Conservation (phyloP, 2,888 invertebrate genomes). For the Deilephila elpenor region DNA sequence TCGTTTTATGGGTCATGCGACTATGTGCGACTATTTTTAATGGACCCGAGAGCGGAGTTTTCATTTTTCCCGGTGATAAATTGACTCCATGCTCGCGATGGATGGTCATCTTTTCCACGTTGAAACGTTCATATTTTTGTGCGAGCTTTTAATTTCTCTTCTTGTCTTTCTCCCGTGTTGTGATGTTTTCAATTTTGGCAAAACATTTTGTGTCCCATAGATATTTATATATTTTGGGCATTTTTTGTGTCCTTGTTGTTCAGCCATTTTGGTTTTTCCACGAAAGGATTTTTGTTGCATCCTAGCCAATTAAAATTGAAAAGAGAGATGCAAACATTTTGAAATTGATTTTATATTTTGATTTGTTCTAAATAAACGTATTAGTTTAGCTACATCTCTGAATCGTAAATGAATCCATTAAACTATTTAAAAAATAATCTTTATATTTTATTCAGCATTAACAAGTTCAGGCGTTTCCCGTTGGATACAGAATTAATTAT, state of each 20-base stretch:
- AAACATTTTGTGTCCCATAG: background rate
- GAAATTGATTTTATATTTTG: background rate
- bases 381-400: too few species aligned
- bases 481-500: slow-evolving; percentile 8
- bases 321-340: background rate
- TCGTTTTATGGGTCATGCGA: slow-evolving; percentile 84
- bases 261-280: background rate
- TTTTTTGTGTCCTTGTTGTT: background rate
- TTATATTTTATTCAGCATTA: background rate
- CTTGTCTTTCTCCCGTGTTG: slow-evolving; percentile 31
- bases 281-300: background rate
- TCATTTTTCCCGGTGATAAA: slow-evolving; percentile 82
- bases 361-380: too few species aligned
- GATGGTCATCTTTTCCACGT: slow-evolving; percentile 73
- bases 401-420: background rate
- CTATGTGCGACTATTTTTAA: slow-evolving; percentile 84
- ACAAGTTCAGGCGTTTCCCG: background rate
- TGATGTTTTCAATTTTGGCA: slow-evolving; percentile 35
- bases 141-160: slow-evolving; percentile 47
- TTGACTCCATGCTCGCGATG: slow-evolving; percentile 79
- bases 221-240: background rate
- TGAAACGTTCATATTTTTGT: slow-evolving; percentile 63
- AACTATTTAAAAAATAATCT: background rate
- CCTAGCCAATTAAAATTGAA: background rate
- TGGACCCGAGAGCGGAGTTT: slow-evolving; percentile 73